Evolutionary conservation across 2,888 invertebrate species (phyloP).

Genomic region (Sylvicola fuscatus): DNA sequence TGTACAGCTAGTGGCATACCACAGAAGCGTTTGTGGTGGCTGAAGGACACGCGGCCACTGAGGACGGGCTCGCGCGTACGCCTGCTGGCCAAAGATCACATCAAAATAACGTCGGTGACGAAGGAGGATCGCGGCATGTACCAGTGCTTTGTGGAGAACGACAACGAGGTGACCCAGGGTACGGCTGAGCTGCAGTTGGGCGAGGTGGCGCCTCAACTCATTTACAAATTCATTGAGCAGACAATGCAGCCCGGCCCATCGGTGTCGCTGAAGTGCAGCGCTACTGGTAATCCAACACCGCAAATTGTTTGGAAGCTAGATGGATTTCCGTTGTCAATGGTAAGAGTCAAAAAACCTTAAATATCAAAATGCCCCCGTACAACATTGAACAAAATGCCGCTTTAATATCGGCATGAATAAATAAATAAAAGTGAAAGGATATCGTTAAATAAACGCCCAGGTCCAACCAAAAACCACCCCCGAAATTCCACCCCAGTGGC

Average conservation of each 20-base stretch:
- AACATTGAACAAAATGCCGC: too few relatives aligned
- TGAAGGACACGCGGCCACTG: constrained; percentile 48
- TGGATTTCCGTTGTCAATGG: constrained; percentile 43
- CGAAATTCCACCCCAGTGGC: background rate
- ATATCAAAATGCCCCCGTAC: too few relatives aligned
- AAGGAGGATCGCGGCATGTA: constrained; percentile 76
- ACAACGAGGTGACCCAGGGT: constrained; percentile 62
- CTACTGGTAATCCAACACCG: constrained; percentile 56
- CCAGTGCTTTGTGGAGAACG: constrained; percentile 71
- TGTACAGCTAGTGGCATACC: constrained; percentile 75
- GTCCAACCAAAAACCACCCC: too few relatives aligned
- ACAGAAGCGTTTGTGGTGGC: constrained; percentile 49
- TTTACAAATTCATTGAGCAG: constrained; percentile 58
- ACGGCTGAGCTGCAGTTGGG: constrained; percentile 59
- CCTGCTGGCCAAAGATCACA: constrained; percentile 30
- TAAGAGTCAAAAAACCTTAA: too few relatives aligned
- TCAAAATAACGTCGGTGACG: constrained; percentile 40
- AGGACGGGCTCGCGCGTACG: constrained; percentile 33
- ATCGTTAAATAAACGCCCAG: too few relatives aligned
- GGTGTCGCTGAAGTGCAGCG: constrained; percentile 55
- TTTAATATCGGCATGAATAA: too few relatives aligned
- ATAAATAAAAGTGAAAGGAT: too few relatives aligned
- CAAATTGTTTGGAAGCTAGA: constrained; percentile 56
- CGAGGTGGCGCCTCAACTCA: constrained; percentile 51
- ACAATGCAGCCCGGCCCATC: constrained; percentile 59